These are phyloP conservation scores for Meloidogyne exigua DNA, from an alignment of 1,140 invertebrate genomes.

Conservation along the genomic window DNA sequence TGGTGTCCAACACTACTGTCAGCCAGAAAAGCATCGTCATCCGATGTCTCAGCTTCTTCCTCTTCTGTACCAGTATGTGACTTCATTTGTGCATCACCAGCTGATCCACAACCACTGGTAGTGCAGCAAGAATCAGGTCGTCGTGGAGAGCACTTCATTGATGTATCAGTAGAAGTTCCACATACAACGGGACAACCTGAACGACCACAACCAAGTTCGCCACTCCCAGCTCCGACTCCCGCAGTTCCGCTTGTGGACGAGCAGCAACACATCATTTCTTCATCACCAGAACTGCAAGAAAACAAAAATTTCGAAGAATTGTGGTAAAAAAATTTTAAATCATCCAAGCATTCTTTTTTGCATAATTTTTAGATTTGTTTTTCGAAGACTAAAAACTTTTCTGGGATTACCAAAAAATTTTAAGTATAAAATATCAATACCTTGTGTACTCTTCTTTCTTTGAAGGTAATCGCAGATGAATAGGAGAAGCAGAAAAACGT, in stretches of 20 bases:
- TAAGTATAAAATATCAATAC: neutral
- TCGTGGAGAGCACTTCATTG: constrained; percentile 37
- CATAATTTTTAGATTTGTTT: too few relatives aligned
- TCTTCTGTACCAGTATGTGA: constrained; percentile 24
- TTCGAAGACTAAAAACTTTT: too few relatives aligned
- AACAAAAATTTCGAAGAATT: neutral
- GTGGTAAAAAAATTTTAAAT: too few relatives aligned
- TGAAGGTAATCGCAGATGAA: neutral
- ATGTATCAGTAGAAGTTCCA: constrained; percentile 18
- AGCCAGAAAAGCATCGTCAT: constrained; percentile 23
- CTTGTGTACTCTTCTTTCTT: constrained; percentile 1
- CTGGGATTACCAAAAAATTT: too few relatives aligned
- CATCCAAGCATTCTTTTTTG: too few relatives aligned
- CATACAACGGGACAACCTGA: neutral
- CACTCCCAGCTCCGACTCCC: neutral
- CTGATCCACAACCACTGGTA: constrained; percentile 10
- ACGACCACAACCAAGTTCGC: neutral
- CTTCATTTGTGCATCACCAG: constrained; percentile 19
- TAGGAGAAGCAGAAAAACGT: constrained; percentile 28
- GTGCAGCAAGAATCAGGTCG: constrained; percentile 21
- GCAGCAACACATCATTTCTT: constrained; percentile 29
- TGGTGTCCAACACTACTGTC: neutral
- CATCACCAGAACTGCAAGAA: constrained; percentile 30
- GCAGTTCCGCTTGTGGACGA: constrained; percentile 9
- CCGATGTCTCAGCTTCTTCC: neutral